These are phyloP conservation scores for Hydrophis major DNA, from an alignment of 2,797 vertebrate genomes.

Conservation along the genomic window DNA sequence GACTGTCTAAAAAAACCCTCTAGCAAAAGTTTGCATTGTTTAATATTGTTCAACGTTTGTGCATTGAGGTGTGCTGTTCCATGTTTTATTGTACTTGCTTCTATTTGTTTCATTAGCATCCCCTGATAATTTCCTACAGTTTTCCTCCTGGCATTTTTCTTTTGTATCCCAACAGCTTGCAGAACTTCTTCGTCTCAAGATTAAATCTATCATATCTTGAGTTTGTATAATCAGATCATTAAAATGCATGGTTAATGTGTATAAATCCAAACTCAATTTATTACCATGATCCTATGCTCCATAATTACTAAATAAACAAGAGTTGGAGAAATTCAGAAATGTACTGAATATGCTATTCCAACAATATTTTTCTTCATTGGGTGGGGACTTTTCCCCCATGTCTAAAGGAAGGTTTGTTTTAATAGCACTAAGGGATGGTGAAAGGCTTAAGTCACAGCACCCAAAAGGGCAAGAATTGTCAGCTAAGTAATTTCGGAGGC, in stretches of 20 bases:
- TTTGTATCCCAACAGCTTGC: constrained; percentile 46
- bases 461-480: background rate
- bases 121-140: constrained; percentile 56
- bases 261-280: constrained; percentile 67
- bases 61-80: constrained; percentile 49
- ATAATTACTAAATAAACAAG: constrained; percentile 70
- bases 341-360: constrained; percentile 54
- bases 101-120: constrained; percentile 68
- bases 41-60: constrained; percentile 53
- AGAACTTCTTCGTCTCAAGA: constrained; percentile 54
- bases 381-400: background rate
- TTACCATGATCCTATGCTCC: constrained; percentile 66
- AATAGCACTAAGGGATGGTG: background rate
- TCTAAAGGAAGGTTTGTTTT: background rate
- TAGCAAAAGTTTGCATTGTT: constrained; percentile 39
- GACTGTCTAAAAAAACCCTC: constrained; percentile 22
- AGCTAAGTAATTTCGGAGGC: background rate
- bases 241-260: constrained; percentile 74
- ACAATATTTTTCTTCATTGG: background rate
- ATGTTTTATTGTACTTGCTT: constrained; percentile 60
- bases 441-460: background rate
- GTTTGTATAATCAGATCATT: constrained; percentile 71
- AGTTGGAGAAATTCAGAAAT: constrained; percentile 58
- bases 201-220: constrained; percentile 66
- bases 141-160: constrained; percentile 49